Conservation (phyloP, 1,140 invertebrate species). For the Aphis gossypii region DNA sequence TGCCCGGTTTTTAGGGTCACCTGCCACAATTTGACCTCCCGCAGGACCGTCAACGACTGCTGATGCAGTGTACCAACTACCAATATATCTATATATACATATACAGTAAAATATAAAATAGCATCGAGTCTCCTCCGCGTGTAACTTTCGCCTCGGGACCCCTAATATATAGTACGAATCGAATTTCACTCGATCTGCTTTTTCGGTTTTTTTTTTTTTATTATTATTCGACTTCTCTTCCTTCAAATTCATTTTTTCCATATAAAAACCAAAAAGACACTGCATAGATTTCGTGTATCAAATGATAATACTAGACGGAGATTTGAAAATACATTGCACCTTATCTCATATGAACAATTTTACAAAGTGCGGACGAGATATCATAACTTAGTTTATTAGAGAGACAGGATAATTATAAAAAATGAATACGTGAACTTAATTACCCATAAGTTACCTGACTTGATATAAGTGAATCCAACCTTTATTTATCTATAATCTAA, state of each 20-base stretch:
- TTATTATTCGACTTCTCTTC: not conserved
- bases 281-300: not conserved
- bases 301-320: not conserved
- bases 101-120: not conserved
- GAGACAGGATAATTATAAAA: not conserved
- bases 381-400: too few relatives aligned
- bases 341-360: not conserved
- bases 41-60: not conserved
- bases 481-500: not conserved
- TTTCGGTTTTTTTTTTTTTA: not conserved
- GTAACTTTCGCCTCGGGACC: not conserved
- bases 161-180: not conserved
- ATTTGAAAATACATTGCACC: not conserved
- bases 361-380: not conserved
- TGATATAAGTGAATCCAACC: not conserved
- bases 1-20: constrained; percentile 53
- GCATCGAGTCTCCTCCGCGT: not conserved
- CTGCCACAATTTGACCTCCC: constrained; percentile 50
- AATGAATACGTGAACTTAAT: not conserved
- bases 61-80: not conserved
- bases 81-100: not conserved
- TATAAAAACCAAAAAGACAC: not conserved
- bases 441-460: not conserved
- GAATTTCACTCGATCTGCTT: constrained; percentile 16
- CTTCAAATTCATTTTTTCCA: too few relatives aligned